Base-by-base conservation (phyloP, 2,888 invertebrate species). In the Patella depressa region DNA sequence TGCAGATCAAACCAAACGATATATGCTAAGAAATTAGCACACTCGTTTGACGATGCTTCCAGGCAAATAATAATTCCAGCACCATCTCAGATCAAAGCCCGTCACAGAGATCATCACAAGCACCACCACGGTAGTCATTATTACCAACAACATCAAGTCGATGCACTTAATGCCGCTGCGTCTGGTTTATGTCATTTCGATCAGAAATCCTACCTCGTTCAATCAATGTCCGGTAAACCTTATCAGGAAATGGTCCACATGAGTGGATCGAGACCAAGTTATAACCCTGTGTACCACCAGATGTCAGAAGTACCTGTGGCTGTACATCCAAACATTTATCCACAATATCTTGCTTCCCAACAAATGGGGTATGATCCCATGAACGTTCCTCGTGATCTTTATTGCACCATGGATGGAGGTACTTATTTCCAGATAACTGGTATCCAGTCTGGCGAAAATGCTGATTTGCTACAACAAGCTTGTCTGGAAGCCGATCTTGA, bases 51-150 rank as follows among this genome's bases (percentile, higher is more conserved):
- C 24, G 65, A 65, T 65, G 65, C 65, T 19, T 65, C 65, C 14
- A 65, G 24, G 65, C 65, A 65, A 65, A 65, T 65, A 24, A 65
- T 65, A 12, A 65, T 65, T 24, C 65, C 65, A 12, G 65, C 65
- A 11, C 65, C 65, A 24, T 65, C 65, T 3, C 19, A 65, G 24
- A 65, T 65, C 11, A 65, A 65, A 65, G 65, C 24, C 14, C 65
- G 65, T 12, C 19, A 19, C 19, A 19, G 12, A 15, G 19, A 19
- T 65, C n/a, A 19, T 59, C 59, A 59, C 59, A 65, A 65, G 14
- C 65, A 65, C 14, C 65, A 65, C 65, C 19, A 65, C 9, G 34
- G 34, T 34, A 4, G 45, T 45, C 9, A 9, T 45, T 9, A 45
- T 45, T 45, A 45, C 9, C 9, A 45, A 7, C 45, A 45, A 45